Percentiles rank a stretch among this genome's conserved stretches.
These are phyloP conservation scores for Acanthisitta chloris DNA, from an alignment of 2,113 vertebrate genomes.

Conservation along the genomic window DNA sequence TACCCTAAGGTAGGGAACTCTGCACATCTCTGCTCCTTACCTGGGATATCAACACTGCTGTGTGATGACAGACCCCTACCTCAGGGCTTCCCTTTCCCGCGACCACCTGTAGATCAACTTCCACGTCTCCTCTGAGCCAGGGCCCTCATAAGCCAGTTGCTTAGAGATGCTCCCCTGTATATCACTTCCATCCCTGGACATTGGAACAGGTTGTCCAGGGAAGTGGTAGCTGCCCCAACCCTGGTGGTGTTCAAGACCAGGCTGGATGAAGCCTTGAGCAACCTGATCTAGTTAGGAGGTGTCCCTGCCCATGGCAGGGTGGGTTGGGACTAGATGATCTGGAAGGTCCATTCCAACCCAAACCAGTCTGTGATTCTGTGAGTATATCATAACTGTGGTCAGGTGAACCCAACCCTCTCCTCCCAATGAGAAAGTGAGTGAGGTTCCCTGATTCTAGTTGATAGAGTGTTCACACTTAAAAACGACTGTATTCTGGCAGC, in stretches of 20 bases:
- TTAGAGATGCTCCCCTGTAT: neutral
- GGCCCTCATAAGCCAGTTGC: neutral
- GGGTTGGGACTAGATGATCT: neutral
- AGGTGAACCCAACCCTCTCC: neutral
- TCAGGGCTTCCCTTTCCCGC: neutral
- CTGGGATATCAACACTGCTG: neutral
- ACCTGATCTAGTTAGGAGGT: neutral
- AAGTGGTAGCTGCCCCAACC: too few species aligned
- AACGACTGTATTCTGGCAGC: neutral
- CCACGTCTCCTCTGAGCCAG: neutral
- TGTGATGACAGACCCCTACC: neutral
- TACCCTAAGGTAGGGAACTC: neutral
- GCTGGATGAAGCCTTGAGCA: neutral
- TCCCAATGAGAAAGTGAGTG: neutral
- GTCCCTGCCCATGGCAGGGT: neutral
- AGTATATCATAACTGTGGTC: neutral
- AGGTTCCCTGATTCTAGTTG: neutral
- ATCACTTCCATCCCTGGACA: neutral
- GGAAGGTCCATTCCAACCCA: neutral
- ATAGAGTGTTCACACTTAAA: neutral
- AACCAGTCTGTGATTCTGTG: neutral
- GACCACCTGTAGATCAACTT: neutral
- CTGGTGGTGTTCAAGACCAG: neutral
- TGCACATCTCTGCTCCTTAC: neutral
- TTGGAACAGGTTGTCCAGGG: too few species aligned